These are phyloP conservation scores for Pasiphila rectangulata DNA, from an alignment of 2,888 invertebrate genomes.

Conservation along the genomic window DNA sequence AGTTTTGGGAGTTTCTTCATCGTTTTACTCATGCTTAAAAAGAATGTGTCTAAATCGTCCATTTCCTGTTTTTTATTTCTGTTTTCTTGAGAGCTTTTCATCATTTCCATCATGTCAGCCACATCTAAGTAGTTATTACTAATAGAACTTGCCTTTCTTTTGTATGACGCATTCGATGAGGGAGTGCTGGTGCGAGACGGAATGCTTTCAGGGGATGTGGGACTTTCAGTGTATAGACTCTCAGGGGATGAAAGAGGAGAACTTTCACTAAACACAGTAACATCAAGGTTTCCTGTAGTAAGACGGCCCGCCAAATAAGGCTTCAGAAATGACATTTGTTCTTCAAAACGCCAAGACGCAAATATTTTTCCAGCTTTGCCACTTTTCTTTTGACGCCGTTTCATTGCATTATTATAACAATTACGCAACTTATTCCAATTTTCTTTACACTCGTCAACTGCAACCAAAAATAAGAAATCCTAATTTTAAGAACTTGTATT, in stretches of 20 bases:
- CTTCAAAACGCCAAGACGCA: background rate
- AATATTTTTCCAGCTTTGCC: background rate
- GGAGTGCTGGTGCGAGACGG: background rate
- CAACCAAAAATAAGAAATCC: background rate
- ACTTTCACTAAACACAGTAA: background rate
- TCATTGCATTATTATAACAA: conserved; percentile 28
- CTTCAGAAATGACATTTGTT: conserved; percentile 4
- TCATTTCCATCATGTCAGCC: background rate
- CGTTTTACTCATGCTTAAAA: background rate
- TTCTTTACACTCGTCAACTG: conserved; percentile 24
- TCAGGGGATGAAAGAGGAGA: background rate
- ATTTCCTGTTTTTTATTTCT: background rate
- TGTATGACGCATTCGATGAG: background rate
- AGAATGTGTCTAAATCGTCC: background rate
- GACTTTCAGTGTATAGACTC: conserved; percentile 1
- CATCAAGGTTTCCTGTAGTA: background rate
- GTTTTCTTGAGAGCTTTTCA: background rate
- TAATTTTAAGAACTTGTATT: too few relatives aligned
- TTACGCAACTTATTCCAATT: conserved; percentile 32
- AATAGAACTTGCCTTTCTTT: background rate
- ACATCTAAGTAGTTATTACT: background rate
- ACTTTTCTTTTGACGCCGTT: conserved; percentile 19
- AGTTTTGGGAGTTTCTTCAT: background rate
- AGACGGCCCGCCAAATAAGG: background rate
- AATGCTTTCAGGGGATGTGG: background rate